These are phyloP conservation scores for Brachionichthys hirsutus DNA, from an alignment of 2,113 vertebrate species.

Conservation along the genomic window DNA sequence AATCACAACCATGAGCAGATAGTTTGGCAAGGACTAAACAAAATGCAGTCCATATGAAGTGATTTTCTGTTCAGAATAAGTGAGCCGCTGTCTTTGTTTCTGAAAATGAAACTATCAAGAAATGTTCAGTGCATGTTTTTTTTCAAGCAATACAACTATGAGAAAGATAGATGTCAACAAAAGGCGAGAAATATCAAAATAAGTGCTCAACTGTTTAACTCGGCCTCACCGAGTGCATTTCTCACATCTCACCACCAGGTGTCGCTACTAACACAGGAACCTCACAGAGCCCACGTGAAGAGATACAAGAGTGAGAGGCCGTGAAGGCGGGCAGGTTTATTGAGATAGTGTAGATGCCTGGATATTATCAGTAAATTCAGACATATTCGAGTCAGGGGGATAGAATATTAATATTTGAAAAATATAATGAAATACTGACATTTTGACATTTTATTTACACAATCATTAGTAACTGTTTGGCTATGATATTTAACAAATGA, in stretches of 20 bases:
- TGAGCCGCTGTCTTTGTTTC: background rate
- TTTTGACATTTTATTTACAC: too few relatives aligned
- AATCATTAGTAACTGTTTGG: too few relatives aligned
- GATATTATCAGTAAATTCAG: too few relatives aligned
- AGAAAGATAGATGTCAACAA: background rate
- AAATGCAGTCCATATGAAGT: background rate
- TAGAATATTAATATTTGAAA: too few relatives aligned
- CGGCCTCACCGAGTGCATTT: conserved; percentile 1
- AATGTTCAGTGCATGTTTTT: background rate
- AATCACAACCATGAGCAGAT: conserved; percentile 8
- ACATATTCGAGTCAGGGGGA: too few relatives aligned
- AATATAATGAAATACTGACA: too few relatives aligned
- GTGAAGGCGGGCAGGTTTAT: too few relatives aligned
- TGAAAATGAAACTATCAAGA: background rate
- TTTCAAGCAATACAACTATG: background rate
- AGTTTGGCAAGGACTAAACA: background rate
- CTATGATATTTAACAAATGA: too few relatives aligned
- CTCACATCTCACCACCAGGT: conserved; percentile 45
- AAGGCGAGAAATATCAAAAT: background rate
- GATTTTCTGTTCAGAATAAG: background rate
- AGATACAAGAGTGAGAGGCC: too few relatives aligned
- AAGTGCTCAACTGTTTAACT: too few relatives aligned
- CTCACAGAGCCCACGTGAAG: too few relatives aligned
- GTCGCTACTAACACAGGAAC: conserved; percentile 33
- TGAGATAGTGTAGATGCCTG: too few relatives aligned